Percentiles rank a stretch among this genome's conserved stretches.
Evolutionary conservation across 2,113 vertebrate genomes (phyloP).

Genomic region (Albula goreensis): DNA sequence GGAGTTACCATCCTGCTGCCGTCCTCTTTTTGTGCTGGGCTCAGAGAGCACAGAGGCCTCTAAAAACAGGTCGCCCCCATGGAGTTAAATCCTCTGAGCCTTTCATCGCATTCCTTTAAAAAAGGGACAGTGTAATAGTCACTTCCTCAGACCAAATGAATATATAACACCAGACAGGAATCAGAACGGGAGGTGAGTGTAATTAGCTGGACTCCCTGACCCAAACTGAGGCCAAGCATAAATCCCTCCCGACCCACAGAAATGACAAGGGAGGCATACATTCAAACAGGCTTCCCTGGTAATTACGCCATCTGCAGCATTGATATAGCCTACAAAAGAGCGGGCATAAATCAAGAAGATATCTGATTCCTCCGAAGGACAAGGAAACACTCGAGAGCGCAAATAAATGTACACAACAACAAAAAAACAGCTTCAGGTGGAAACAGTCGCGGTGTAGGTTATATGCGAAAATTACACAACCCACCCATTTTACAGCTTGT

Average conservation of each 20-base stretch:
- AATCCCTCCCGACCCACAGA: slow-evolving; percentile 6
- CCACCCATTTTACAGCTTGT: background rate
- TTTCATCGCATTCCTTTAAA: background rate
- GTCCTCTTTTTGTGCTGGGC: background rate
- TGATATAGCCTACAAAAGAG: background rate
- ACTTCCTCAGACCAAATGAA: too few species aligned
- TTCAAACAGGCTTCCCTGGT: background rate
- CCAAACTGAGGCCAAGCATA: background rate
- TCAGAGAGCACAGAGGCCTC: background rate
- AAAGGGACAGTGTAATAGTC: background rate
- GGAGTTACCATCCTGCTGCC: background rate
- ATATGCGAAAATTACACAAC: background rate
- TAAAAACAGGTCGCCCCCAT: background rate
- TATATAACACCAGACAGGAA: background rate
- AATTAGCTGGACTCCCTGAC: slow-evolving; percentile 18
- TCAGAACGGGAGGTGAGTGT: slow-evolving; percentile 9
- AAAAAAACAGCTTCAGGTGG: slow-evolving; percentile 33
- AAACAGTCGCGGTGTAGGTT: background rate
- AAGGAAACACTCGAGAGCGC: slow-evolving; percentile 55
- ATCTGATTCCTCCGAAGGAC: slow-evolving; percentile 55
- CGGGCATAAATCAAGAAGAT: slow-evolving; percentile 52
- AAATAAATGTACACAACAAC: slow-evolving; percentile 61
- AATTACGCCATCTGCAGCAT: background rate
- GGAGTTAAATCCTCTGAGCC: background rate
- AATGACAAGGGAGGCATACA: slow-evolving; percentile 8